phyloP scores from a whole-genome alignment of 2,888 invertebrate species.

The Zhuqinia jingwanae region DNA sequence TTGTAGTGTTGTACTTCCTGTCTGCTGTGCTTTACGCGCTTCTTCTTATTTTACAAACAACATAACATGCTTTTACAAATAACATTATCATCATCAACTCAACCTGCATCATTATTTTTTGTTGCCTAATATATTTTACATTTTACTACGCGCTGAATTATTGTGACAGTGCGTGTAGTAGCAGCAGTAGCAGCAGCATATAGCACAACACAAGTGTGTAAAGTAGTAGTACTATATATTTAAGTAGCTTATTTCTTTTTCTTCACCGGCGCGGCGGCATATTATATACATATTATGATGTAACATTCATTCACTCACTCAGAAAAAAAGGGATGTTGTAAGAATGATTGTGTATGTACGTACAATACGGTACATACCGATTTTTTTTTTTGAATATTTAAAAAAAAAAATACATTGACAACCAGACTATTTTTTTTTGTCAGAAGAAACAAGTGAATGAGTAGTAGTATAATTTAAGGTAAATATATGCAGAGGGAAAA shows the following conservation, averaged over 20 bases:
- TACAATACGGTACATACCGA: no score
- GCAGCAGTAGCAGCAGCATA: no score
- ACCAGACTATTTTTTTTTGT: background rate
- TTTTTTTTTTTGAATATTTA: background rate
- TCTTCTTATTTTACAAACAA: background rate
- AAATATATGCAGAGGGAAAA: background rate
- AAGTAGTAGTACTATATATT: no score
- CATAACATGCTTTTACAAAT: background rate
- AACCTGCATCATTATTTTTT: background rate
- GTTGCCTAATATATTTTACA: constrained; percentile 19
- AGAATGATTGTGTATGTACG: no score
- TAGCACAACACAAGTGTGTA: no score
- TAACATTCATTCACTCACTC: no score
- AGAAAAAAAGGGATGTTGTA: no score
- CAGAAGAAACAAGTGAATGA: background rate
- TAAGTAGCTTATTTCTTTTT: no score
- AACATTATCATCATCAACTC: background rate
- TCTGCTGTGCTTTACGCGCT: constrained; percentile 12
- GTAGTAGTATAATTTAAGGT: constrained; percentile 6
- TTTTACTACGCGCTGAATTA: constrained; percentile 14
- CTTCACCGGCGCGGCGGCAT: no score
- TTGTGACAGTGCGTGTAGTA: background rate
- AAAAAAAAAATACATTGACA: constrained; percentile 16
- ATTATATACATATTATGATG: background rate
- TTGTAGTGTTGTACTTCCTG: background rate